These are phyloP conservation scores for Anoplopoma fimbria DNA, from an alignment of 2,113 vertebrate species.

Conservation along the genomic window DNA sequence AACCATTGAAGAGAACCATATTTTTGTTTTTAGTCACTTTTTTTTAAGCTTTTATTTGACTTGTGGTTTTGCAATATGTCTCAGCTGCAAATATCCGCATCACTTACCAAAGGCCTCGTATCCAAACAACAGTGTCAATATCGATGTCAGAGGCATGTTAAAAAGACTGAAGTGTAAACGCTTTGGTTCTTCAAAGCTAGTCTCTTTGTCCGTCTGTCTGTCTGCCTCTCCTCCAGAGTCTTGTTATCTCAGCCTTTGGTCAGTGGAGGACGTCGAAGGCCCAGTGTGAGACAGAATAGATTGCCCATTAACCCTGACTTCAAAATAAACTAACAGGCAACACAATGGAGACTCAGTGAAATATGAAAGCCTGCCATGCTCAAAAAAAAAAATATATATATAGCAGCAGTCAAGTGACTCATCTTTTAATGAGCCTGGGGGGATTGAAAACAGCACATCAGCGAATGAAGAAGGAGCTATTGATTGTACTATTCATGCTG, in stretches of 20 bases:
- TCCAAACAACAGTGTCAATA: background rate
- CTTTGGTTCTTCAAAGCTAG: background rate
- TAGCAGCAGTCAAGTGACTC: constrained; percentile 4
- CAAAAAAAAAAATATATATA: background rate
- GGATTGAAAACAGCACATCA: background rate
- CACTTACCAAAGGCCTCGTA: background rate
- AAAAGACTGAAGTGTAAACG: constrained; percentile 9
- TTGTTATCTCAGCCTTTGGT: constrained; percentile 69
- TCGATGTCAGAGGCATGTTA: background rate
- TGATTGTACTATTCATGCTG: constrained; percentile 14
- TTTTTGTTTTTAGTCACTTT: background rate
- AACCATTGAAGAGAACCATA: background rate
- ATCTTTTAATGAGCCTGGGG: constrained; percentile 42
- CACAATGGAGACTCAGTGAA: constrained; percentile 16
- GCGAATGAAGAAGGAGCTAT: constrained; percentile 6
- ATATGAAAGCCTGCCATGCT: constrained; percentile 29
- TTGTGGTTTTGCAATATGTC: background rate
- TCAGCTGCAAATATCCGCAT: background rate
- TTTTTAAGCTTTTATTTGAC: background rate
- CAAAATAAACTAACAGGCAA: constrained; percentile 70
- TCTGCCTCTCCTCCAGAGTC: constrained; percentile 61
- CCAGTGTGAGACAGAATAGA: constrained; percentile 43
- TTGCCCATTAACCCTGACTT: constrained; percentile 62
- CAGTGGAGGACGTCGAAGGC: constrained; percentile 66
- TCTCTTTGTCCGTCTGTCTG: background rate